Percentiles rank a stretch among this genome's conserved stretches.
Evolutionary conservation across 2,797 vertebrate species (phyloP).

Genomic region (Silurus lanzhouensis): DNA sequence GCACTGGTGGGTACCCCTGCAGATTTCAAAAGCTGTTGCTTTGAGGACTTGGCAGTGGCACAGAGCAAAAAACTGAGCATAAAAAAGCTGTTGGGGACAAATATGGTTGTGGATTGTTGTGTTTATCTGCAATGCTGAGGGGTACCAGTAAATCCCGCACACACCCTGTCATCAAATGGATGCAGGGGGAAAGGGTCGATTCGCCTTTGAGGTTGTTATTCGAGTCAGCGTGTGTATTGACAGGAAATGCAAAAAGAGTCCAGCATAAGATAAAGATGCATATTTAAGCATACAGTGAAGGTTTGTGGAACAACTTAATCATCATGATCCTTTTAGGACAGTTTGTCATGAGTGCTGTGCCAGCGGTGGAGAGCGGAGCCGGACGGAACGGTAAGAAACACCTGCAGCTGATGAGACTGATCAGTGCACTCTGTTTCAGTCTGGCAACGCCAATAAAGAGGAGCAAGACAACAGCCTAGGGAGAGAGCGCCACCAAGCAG

Average conservation of each 20-base stretch:
- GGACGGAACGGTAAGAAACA: too few relatives aligned
- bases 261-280: not conserved
- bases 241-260: not conserved
- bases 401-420: too few relatives aligned
- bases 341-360: not conserved
- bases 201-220: not conserved
- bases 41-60: conserved; percentile 34
- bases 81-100: conserved; percentile 28
- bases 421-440: too few relatives aligned
- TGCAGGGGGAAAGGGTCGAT: not conserved
- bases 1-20: conserved; percentile 49
- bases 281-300: not conserved
- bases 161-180: conserved; percentile 25
- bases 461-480: too few relatives aligned
- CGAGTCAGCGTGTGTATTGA: not conserved
- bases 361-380: too few relatives aligned
- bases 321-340: not conserved
- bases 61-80: conserved; percentile 46
- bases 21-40: conserved; percentile 65
- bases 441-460: too few relatives aligned
- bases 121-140: conserved; percentile 37
- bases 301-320: not conserved
- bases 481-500: too few relatives aligned
- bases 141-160: conserved; percentile 43
- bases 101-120: conserved; percentile 1